A percentile compares a stretch with the other conserved stretches of the same genome.
phyloP scores from a whole-genome alignment of 2,797 vertebrate species.

The Phataginus tetradactyla region DNA sequence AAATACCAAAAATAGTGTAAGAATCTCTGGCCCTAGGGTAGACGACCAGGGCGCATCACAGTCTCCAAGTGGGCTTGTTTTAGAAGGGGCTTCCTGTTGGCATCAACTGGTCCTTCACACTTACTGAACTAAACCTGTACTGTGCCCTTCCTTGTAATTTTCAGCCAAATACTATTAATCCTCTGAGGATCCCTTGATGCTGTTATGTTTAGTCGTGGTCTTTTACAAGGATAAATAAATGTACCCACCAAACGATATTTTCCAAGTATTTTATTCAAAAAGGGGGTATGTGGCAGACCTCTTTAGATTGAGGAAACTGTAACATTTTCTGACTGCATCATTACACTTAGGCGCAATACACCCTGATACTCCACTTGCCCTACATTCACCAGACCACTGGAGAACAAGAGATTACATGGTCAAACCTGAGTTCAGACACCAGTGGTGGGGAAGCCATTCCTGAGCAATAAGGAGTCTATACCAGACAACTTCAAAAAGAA shows the following conservation, averaged over 20 bases:
- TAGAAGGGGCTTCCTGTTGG: neutral
- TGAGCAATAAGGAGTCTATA: neutral
- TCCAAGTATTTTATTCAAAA: conserved; percentile 38
- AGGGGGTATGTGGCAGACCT: neutral
- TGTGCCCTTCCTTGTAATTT: neutral
- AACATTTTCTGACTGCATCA: neutral
- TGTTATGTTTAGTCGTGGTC: neutral
- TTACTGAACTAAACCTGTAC: neutral
- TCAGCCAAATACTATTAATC: neutral
- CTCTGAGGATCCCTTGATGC: neutral
- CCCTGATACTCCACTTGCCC: neutral
- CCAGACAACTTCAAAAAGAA: neutral
- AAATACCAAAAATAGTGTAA: neutral
- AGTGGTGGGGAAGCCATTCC: neutral
- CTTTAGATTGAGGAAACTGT: neutral
- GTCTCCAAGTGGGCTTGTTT: neutral
- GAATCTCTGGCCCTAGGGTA: neutral
- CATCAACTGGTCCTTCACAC: neutral
- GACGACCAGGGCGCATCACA: neutral
- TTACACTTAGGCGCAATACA: neutral
- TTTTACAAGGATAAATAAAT: neutral
- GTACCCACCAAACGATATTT: neutral
- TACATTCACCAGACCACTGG: conserved; percentile 1
- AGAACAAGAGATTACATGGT: neutral
- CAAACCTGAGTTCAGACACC: neutral